phyloP scores from a whole-genome alignment of 1,140 invertebrate genomes.

The Phthorimaea operculella region DNA sequence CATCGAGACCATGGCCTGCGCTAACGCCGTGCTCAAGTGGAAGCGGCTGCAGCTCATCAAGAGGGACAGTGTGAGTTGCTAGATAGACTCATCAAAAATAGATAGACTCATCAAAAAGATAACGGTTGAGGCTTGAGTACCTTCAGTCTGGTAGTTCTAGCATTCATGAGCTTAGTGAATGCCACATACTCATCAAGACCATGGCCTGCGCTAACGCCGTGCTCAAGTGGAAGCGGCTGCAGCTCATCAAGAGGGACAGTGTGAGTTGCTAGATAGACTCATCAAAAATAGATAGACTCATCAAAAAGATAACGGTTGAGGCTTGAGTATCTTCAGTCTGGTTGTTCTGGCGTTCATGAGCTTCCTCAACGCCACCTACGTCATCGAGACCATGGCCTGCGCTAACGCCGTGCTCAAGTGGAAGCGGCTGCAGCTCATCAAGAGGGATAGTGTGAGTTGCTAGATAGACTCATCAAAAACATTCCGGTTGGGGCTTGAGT shows the following conservation, averaged over 20 bases:
- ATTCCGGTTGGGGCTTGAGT: conserved; percentile 94
- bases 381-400: too few species aligned
- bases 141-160: conserved; percentile 76
- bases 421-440: too few species aligned
- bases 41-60: conserved; percentile 74
- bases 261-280: conserved; percentile 28
- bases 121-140: too few species aligned
- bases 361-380: conserved; percentile 96
- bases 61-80: conserved; percentile 69
- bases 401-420: too few species aligned
- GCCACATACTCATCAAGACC: conserved; percentile 95
- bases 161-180: conserved; percentile 93
- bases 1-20: conserved; percentile 93
- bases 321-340: too few species aligned
- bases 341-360: conserved; percentile 89
- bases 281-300: too few species aligned
- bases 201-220: conserved; percentile 96
- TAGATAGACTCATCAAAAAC: too few species aligned
- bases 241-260: conserved; percentile 73
- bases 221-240: conserved; percentile 75
- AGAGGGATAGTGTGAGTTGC: too few species aligned
- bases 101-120: too few species aligned
- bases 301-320: too few species aligned
- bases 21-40: conserved; percentile 88
- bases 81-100: too few species aligned